phyloP scores from a whole-genome alignment of 2,113 vertebrate species.

The Sapayoa aenigma region DNA sequence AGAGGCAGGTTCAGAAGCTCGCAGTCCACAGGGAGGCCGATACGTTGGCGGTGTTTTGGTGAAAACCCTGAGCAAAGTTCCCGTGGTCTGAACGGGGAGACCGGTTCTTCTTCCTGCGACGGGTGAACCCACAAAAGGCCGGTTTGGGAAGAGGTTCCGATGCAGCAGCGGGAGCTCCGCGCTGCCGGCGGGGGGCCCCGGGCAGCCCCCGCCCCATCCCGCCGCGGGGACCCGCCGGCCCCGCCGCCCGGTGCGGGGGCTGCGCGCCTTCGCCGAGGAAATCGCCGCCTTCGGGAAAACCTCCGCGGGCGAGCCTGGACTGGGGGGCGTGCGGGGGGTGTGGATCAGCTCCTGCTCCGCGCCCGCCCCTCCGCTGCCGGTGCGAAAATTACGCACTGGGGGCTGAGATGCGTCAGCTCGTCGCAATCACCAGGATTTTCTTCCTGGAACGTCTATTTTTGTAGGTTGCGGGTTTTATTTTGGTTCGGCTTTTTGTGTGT shows the following conservation, averaged over 20 bases:
- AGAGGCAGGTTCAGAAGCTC: background rate
- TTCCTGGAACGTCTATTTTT: background rate
- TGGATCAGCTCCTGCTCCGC: background rate
- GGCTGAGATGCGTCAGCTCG: background rate
- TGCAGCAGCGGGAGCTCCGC: background rate
- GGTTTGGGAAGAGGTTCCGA: accelerated
- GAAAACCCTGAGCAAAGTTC: background rate
- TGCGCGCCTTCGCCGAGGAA: background rate
- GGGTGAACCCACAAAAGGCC: background rate
- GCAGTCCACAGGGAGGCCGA: accelerated
- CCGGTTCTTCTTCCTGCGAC: accelerated
- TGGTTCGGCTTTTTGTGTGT: background rate
- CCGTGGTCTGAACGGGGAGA: background rate
- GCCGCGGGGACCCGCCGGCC: background rate
- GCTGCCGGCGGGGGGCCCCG: background rate
- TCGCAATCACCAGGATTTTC: background rate
- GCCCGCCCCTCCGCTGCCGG: background rate
- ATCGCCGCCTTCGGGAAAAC: background rate
- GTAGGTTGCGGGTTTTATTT: background rate
- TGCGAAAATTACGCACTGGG: background rate
- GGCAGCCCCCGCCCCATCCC: too few relatives aligned
- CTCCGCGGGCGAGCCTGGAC: background rate
- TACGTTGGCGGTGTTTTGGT: background rate
- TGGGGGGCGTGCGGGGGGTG: background rate
- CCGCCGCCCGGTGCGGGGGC: too few relatives aligned